Base-by-base conservation (phyloP, 2,113 vertebrate genomes). In the Peucedramus taeniatus region DNA sequence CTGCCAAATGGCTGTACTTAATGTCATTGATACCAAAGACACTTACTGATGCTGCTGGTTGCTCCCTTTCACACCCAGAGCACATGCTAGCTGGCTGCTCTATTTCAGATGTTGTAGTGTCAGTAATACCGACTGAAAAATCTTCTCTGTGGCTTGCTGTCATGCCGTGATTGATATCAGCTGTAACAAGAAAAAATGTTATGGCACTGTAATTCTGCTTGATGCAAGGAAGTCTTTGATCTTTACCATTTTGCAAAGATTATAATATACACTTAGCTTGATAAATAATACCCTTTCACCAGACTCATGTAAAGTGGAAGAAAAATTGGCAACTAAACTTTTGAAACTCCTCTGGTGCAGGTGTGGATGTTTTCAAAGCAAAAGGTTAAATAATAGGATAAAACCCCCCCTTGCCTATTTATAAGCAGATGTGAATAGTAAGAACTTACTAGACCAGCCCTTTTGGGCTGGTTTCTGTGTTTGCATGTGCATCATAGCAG, bases 101-200 rank as follows among this genome's bases (percentile, higher is more conserved):
- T 83, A 70, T 95, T 97, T 98, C 88, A 96, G 95, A 89, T 83
- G 54, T 74, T 91, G 86, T 61, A 81, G 27, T 92, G 89, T 97
- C 97, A 96, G 93, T 60, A 93, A 90, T 93, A 92, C 94, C 3
- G 22, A 90, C 93, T 83, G 76, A 91, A 96, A 91, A 97, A 97
- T 79, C 83, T 92, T 83, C 91, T 93, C 72, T 70, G 91, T 56
- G 74, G 91, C 86, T 97, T 87, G 77, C 96, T 97, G 96, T 98
- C 96, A 93, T 9, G 8, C 80, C 2, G 7, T 98, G 98, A 98
- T 97, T 97, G 98, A 98, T 97, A 97, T 92, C 96, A 95, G 84
- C 90, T 96, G 89, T 97, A 97, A 98, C 96, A 97, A 98, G 96
- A 97, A 98, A 97, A 98, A 97, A 97, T 96, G 93, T 97, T 97